Evolutionary conservation across 2,113 vertebrate genomes (phyloP).

Genomic region (Leiothrix lutea): DNA sequence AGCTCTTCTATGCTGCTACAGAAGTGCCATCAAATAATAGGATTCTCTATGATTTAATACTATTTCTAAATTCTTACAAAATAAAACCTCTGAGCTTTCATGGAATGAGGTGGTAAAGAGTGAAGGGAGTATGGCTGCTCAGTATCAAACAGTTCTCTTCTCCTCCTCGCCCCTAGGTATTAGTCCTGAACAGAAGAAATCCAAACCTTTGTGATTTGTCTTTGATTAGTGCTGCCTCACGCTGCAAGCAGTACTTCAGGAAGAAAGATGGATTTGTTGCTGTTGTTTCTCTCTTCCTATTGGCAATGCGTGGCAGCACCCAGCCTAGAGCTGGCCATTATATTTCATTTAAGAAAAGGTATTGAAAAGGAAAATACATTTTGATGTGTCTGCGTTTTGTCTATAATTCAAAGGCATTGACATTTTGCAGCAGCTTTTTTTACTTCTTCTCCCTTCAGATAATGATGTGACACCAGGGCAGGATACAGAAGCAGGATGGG

Average conservation of each 20-base stretch:
- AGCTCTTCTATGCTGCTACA: background rate
- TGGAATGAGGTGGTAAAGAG: background rate
- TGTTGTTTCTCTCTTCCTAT: constrained; percentile 38
- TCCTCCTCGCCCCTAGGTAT: constrained; percentile 14
- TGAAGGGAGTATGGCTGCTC: constrained; percentile 2
- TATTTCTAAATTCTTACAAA: background rate
- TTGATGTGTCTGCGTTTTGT: constrained; percentile 28
- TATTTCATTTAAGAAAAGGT: constrained; percentile 49
- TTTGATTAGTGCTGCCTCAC: constrained; percentile 55
- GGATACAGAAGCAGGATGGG: background rate
- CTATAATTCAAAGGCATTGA: constrained; percentile 31
- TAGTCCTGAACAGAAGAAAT: constrained; percentile 25
- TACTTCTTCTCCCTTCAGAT: background rate
- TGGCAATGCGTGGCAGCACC: background rate
- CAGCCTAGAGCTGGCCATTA: constrained; percentile 32
- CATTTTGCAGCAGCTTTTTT: background rate
- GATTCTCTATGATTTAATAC: background rate
- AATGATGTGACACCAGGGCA: background rate
- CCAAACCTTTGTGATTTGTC: constrained; percentile 48
- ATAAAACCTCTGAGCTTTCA: constrained; percentile 10
- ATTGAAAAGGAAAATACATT: constrained; percentile 26
- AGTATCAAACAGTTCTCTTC: background rate
- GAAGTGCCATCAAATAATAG: background rate
- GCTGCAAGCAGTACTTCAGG: constrained; percentile 38
- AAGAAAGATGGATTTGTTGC: constrained; percentile 52